A percentile compares a stretch with the other conserved stretches of the same genome.
phyloP scores from a whole-genome alignment of 2,113 vertebrate genomes.

The Caranx melampygus region DNA sequence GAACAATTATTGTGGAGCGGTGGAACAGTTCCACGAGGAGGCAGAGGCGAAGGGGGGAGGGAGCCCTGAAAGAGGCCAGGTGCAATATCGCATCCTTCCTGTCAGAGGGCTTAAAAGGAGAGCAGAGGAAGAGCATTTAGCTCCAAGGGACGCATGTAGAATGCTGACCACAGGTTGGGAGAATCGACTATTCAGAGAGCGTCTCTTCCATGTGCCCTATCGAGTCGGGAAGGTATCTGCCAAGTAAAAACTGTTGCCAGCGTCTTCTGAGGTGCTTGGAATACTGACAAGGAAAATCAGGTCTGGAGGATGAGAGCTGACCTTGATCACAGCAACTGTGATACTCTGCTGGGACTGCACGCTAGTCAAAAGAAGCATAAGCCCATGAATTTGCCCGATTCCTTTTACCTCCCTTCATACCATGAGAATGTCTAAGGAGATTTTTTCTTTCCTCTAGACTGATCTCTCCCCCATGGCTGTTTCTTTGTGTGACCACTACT shows the following conservation, averaged over 20 bases:
- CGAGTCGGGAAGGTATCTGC: conserved; percentile 73
- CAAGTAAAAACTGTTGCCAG: conserved; percentile 80
- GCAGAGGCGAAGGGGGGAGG: conserved; percentile 48
- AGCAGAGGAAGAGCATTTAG: conserved; percentile 80
- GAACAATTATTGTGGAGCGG: conserved; percentile 72
- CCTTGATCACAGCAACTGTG: conserved; percentile 73
- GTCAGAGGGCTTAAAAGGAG: conserved; percentile 74
- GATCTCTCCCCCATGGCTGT: not conserved
- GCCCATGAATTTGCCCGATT: not conserved
- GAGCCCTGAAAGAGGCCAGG: conserved; percentile 77
- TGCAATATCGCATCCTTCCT: conserved; percentile 80
- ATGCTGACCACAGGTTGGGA: conserved; percentile 80
- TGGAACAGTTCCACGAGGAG: conserved; percentile 63
- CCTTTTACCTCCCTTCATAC: conserved; percentile 7
- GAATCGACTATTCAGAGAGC: conserved; percentile 79
- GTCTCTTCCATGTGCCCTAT: conserved; percentile 72
- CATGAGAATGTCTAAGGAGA: not conserved
- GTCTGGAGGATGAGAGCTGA: conserved; percentile 70
- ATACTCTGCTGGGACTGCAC: conserved; percentile 50
- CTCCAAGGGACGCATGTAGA: conserved; percentile 72
- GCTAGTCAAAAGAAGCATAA: conserved; percentile 20
- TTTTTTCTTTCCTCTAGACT: not conserved
- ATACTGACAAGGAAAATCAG: conserved; percentile 79
- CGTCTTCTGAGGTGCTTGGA: conserved; percentile 74
- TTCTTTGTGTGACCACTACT: not conserved